Evolutionary conservation across 2,888 invertebrate genomes (phyloP).

Genomic region (Pristionchus japonicus): DNA sequence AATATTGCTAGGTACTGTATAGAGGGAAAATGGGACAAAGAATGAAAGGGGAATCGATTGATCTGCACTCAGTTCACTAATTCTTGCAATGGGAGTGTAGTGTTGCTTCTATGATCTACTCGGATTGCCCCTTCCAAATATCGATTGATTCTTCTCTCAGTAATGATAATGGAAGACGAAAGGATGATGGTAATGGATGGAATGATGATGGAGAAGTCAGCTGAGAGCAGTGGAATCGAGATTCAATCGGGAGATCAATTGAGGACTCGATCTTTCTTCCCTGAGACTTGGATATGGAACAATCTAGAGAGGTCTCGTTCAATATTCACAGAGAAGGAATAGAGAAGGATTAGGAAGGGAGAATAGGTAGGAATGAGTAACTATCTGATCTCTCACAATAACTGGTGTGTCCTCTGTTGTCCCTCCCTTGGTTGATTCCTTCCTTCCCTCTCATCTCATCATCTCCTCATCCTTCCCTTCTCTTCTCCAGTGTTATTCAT

Average conservation of each 20-base stretch:
- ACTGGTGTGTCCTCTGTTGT: neutral
- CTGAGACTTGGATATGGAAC: constrained; percentile 53
- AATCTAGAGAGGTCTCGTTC: constrained; percentile 17
- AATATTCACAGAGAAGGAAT: neutral
- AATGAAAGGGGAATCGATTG: too few species aligned
- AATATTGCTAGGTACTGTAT: constrained; percentile 28
- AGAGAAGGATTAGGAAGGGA: neutral
- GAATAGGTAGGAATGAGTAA: neutral
- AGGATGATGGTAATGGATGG: neutral
- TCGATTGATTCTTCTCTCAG: too few species aligned
- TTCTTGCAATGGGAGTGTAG: too few species aligned
- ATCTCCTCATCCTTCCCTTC: constrained; percentile 3
- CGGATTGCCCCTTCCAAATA: too few species aligned
- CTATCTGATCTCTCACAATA: neutral
- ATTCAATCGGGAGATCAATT: neutral
- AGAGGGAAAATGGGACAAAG: too few species aligned
- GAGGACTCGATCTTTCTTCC: constrained; percentile 46
- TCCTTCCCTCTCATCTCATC: neutral
- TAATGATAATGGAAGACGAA: neutral
- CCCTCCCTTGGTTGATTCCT: too few species aligned
- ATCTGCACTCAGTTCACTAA: too few species aligned
- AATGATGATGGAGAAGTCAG: neutral
- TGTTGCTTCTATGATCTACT: too few species aligned
- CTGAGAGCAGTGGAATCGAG: neutral
- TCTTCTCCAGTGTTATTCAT: neutral